Evolutionary conservation across 2,888 invertebrate species (phyloP), one percentile per base, ranked within the genome.

Genomic region (Drosophila neonasuta): DNA sequence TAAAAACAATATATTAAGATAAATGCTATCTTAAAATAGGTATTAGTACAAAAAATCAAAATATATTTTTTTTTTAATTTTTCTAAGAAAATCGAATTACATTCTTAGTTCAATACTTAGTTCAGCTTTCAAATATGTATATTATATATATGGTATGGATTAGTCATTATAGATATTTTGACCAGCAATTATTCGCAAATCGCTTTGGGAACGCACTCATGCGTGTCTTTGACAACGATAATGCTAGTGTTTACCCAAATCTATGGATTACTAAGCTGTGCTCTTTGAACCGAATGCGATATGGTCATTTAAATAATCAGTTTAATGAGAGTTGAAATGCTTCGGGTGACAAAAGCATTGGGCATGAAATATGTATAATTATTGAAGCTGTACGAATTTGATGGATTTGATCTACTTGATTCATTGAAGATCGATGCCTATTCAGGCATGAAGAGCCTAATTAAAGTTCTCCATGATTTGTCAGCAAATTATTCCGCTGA

Each of bases 361-460:
- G 15, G 50, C 59, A 42, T 70, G 51, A 48, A 75, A 52, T 44
- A 32, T 17, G 8, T 17, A 45, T 13, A 46, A 68, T 68, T 44
- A 44, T 13, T 41, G 58, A 17, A 34, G 32, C 8, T 66, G 9
- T 44, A 36, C 39, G 39, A 41, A 7, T n/a, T 6, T n/a, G 20
- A 3, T 5, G 32, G 10, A 9, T 15, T 20, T 1, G 15, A 54
- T 36, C 15, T 15, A 15, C 15, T 15, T 15, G 15, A 15, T 15
- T 15, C 15, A 15, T 15, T 63, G 13, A 15, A 34, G 60, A 68
- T 63, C 49, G 44, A 6, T 10, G 32, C 8, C 58, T 51, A 70
- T 58, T 80, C 55, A 85, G 52, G 59, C 87, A 48, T 79, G 15
- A 29, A 55, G 24, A 13, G 9, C 2, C 9, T 10, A 44, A 55